Evolutionary conservation across 2,888 invertebrate genomes (phyloP).

Genomic region (Leptarthrus brevirostris): DNA sequence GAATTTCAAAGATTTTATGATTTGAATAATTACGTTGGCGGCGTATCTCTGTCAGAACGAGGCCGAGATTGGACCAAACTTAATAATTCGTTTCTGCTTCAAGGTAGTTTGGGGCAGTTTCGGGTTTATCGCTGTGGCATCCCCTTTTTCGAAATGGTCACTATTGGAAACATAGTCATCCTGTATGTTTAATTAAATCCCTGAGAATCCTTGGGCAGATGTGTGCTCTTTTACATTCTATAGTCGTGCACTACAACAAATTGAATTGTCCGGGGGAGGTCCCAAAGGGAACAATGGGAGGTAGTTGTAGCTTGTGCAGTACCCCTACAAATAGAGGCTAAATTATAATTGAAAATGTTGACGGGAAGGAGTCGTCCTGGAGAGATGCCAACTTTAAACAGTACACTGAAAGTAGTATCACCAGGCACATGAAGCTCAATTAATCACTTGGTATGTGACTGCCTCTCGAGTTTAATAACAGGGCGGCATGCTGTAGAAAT

Average conservation of each 20-base stretch:
- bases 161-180: no score
- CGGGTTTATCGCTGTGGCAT: not conserved
- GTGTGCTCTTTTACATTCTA: conserved; percentile 34
- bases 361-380: conserved; percentile 4
- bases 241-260: conserved; percentile 2
- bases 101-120: no score
- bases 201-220: conserved; percentile 13
- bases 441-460: conserved; percentile 10
- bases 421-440: conserved; percentile 36
- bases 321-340: no score
- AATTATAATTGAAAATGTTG: no score
- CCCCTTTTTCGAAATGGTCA: not conserved
- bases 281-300: no score
- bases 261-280: not conserved
- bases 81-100: not conserved
- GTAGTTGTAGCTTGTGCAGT: no score
- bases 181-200: conserved; percentile 31
- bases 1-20: conserved; percentile 8
- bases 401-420: no score
- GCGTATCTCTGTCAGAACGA: not conserved
- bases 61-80: not conserved
- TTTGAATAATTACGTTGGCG: conserved; percentile 18
- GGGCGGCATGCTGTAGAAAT: conserved; percentile 7
- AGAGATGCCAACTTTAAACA: conserved; percentile 23
- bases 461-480: not conserved